Evolutionary conservation across 2,113 vertebrate genomes (phyloP).

Genomic region (Phoenicopterus ruber): DNA sequence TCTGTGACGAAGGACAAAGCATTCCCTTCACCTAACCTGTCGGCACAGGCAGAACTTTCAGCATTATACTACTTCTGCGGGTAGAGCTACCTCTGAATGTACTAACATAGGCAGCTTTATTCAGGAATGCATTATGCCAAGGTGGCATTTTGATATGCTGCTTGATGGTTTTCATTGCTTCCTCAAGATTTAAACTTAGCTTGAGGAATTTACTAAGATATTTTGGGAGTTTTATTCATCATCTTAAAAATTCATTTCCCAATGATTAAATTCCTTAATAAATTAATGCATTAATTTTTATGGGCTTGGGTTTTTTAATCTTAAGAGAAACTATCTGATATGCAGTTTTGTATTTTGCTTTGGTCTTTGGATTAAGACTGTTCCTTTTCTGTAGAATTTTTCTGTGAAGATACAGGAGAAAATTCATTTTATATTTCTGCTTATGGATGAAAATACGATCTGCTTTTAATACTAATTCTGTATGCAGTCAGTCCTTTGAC

Average conservation of each 20-base stretch:
- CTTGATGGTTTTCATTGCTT: background rate
- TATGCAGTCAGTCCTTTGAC: background rate
- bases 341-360: background rate
- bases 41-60: background rate
- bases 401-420: background rate
- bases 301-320: background rate
- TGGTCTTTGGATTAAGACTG: background rate
- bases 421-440: background rate
- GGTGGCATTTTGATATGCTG: background rate
- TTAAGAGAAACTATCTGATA: background rate
- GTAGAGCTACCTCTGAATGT: background rate
- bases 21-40: background rate
- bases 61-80: rapidly evolving
- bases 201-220: background rate
- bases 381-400: background rate
- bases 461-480: background rate
- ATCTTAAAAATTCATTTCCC: background rate
- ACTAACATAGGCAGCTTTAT: no score
- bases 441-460: background rate
- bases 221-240: background rate
- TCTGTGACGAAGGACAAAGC: background rate
- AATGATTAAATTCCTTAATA: background rate
- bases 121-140: background rate
- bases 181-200: background rate
- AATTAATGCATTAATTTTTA: background rate